Evolutionary conservation across 2,797 vertebrate species (phyloP), one percentile per base, ranked within the genome.

Genomic region (Xenopus petersii): DNA sequence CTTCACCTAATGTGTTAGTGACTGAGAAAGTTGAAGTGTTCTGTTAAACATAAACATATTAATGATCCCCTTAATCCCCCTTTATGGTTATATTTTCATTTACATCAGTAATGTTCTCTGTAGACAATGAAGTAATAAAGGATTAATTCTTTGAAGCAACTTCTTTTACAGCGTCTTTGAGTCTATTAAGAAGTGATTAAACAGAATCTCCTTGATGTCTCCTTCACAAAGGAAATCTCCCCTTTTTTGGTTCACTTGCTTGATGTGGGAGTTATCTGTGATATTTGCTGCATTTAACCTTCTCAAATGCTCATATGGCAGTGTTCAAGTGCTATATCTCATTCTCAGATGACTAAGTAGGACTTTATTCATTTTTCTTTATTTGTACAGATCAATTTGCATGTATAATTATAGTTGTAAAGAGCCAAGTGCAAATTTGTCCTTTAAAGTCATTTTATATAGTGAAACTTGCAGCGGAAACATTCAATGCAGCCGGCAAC

Each of bases 341-440:
- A 88, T 88, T 89, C 84, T 87, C 82, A 89, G 88, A 90, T 91
- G 88, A 90, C 81, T 88, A 89, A 91, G 86, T 87, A 87, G 6
- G 83, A 89, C 88, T 91, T 90, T 88, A 89, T 89, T 87, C 90
- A 90, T 90, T 91, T 91, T 89, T 88, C 84, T 88, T 90, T 85
- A 89, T 86, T 89, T 89, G 83, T 88, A 88, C 88, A 88, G 87
- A 89, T 89, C 88, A 88, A 91, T 91, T 90, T 91, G 87, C 86
- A 89, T 90, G 84, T 88, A 86, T 87, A 91, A 91, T 91, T 89
- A 89, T 87, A 81, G 80, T 33, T 65, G 73, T 70, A 74, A 78
- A 79, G 64, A 79, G 62, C 67, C 71, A 79, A 79, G 77, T 79
- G 59, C 71, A 70, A 70, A 70, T 74, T 79, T 79, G 77, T 79